Conservation (phyloP, 2,113 vertebrate genomes). For the Ochotona princeps region DNA sequence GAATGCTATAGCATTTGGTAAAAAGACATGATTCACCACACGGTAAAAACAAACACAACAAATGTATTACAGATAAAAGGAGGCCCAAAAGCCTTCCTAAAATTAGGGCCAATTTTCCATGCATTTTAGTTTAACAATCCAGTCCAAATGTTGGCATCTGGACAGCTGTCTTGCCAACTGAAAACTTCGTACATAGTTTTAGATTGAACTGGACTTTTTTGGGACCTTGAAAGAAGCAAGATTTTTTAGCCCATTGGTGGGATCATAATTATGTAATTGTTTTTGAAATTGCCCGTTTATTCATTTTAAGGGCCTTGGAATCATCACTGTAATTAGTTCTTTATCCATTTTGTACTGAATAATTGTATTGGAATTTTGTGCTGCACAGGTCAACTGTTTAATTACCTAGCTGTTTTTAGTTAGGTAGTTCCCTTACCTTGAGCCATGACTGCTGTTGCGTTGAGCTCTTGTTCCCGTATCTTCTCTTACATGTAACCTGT, state of each 20-base stretch:
- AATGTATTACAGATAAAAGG: conserved; percentile 31
- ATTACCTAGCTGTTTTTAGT: neutral
- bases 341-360: neutral
- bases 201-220: conserved; percentile 32
- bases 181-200: neutral
- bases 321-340: neutral
- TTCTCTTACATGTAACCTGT: neutral
- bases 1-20: neutral
- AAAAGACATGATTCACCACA: conserved; percentile 18
- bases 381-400: neutral
- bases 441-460: neutral
- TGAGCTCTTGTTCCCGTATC: neutral
- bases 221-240: neutral
- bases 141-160: conserved; percentile 45
- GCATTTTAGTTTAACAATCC: conserved; percentile 63
- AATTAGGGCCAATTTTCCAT: conserved; percentile 63
- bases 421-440: neutral
- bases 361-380: neutral
- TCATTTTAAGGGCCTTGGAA: neutral
- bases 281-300: neutral
- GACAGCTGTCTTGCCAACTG: conserved; percentile 31
- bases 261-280: neutral
- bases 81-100: conserved; percentile 36
- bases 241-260: neutral
- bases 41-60: neutral